A percentile compares a stretch with the other conserved stretches of the same genome.
Evolutionary conservation across 1,140 invertebrate species (phyloP).

Genomic region (Pseudomyrmex sp.): DNA sequence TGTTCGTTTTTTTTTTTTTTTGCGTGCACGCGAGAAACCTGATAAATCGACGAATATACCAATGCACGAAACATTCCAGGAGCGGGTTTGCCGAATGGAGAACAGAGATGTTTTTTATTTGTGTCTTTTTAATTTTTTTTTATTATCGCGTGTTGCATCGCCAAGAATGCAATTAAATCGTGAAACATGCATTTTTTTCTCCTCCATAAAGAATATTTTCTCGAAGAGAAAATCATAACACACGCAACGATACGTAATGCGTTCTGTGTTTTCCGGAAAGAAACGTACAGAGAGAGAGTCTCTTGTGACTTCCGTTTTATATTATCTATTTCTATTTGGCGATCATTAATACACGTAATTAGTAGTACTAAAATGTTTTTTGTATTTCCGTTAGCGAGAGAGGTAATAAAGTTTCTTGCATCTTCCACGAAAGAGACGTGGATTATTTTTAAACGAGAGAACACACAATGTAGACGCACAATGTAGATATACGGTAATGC

Average conservation of each 20-base stretch:
- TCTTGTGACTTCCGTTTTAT: no score
- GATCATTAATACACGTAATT: neutral
- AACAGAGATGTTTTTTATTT: neutral
- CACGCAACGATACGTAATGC: neutral
- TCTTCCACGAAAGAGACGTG: neutral
- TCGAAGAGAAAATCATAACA: neutral
- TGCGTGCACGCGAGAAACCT: slow-evolving; percentile 35
- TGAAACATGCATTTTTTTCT: no score
- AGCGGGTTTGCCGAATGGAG: slow-evolving; percentile 3
- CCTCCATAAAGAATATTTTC: neutral
- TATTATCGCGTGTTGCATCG: slow-evolving; percentile 9
- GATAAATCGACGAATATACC: slow-evolving; percentile 32
- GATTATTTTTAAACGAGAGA: neutral
- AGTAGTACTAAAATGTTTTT: no score
- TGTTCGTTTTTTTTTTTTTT: neutral
- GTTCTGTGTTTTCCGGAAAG: no score
- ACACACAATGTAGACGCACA: neutral
- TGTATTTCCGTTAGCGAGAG: no score
- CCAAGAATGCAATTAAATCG: slow-evolving; percentile 25
- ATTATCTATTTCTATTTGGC: neutral
- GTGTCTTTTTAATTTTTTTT: slow-evolving; percentile 1
- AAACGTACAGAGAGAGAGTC: neutral
- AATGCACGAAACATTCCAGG: slow-evolving; percentile 1
- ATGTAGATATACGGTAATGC: neutral
- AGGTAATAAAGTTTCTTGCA: neutral